A percentile compares a stretch with the other conserved stretches of the same genome.
Conservation (phyloP, 2,113 vertebrate genomes). For the Hystrix brachyura region DNA sequence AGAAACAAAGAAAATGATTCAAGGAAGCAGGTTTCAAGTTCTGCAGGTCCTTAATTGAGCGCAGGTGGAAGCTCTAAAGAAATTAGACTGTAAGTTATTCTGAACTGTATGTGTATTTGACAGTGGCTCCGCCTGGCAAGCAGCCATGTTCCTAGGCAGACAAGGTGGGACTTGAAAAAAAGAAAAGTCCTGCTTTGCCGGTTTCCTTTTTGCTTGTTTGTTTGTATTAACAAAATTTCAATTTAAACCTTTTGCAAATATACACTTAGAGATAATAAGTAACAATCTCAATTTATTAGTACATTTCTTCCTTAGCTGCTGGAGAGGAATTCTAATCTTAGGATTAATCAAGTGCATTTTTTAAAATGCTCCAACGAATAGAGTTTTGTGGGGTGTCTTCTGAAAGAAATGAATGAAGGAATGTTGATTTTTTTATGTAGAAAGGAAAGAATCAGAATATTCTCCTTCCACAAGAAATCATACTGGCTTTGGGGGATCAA, state of each 20-base stretch:
- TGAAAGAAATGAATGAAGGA: conserved; percentile 71
- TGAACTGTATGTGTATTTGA: conserved; percentile 77
- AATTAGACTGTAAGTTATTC: conserved; percentile 75
- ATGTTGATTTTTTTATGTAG: conserved; percentile 51
- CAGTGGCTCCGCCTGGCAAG: conserved; percentile 68
- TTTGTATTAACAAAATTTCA: conserved; percentile 56
- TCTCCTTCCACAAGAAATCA: conserved; percentile 61
- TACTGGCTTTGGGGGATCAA: conserved; percentile 54
- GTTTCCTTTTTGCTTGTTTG: conserved; percentile 37
- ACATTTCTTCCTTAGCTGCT: conserved; percentile 52
- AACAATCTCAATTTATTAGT: conserved; percentile 66
- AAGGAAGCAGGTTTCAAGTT: conserved; percentile 69
- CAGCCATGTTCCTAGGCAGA: conserved; percentile 60
- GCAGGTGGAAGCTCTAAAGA: conserved; percentile 81
- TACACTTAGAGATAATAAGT: conserved; percentile 73
- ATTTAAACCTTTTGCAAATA: conserved; percentile 65
- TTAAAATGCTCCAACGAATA: background rate
- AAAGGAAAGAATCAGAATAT: conserved; percentile 60
- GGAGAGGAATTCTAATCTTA: conserved; percentile 58
- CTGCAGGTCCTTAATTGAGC: conserved; percentile 81
- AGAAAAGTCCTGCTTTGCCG: background rate
- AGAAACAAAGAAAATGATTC: conserved; percentile 33
- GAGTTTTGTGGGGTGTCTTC: background rate
- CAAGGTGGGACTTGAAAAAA: conserved; percentile 1
- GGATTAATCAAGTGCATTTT: conserved; percentile 63